A percentile compares a stretch with the other conserved stretches of the same genome.
phyloP scores from a whole-genome alignment of 2,797 vertebrate species.

The Mormyrops boulengeri region DNA sequence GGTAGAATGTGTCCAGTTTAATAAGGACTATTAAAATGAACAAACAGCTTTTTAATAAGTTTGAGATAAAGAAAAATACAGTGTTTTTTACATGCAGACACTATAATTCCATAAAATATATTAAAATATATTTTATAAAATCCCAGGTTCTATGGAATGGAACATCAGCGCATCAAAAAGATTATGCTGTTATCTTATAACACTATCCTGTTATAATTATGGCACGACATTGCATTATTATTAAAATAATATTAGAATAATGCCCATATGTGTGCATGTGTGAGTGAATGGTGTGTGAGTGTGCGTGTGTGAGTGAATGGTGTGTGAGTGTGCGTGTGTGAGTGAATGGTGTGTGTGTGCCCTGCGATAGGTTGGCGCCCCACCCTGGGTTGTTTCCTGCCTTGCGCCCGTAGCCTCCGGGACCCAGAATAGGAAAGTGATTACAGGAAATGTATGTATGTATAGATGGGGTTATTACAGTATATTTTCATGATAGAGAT shows the following conservation, averaged over 20 bases:
- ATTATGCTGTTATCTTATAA: background rate
- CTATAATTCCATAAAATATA: background rate
- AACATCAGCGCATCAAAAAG: background rate
- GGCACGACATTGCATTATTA: background rate
- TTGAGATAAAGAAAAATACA: background rate
- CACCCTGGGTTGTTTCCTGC: background rate
- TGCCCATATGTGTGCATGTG: background rate
- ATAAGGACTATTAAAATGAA: background rate
- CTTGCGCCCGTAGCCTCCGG: background rate
- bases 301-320: background rate
- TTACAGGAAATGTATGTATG: background rate
- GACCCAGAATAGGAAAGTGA: background rate
- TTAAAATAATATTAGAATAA: background rate
- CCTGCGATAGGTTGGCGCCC: background rate
- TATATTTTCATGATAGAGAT: background rate
- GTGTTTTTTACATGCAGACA: background rate
- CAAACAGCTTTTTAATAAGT: background rate
- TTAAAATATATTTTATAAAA: background rate
- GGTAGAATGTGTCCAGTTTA: background rate
- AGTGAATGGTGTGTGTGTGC: too few relatives aligned
- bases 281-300: background rate
- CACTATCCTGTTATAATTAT: background rate
- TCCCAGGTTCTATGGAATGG: background rate
- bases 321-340: background rate
- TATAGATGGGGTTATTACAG: background rate